Percentiles rank a stretch among this genome's conserved stretches.
phyloP scores from a whole-genome alignment of 2,113 vertebrate species.

The Ammodytes dubius region DNA sequence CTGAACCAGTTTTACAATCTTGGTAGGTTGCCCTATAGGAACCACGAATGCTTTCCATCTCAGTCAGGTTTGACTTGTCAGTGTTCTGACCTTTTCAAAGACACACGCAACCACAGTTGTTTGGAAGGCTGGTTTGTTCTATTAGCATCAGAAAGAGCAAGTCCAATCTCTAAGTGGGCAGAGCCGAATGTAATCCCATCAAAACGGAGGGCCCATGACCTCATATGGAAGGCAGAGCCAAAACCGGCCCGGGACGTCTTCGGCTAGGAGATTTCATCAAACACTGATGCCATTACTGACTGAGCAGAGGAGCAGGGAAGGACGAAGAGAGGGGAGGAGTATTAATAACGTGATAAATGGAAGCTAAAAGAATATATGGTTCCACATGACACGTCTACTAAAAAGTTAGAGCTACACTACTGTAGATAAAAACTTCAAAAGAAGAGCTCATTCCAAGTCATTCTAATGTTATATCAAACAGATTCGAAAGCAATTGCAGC shows the following conservation, averaged over 20 bases:
- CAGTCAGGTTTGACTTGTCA: conserved; percentile 55
- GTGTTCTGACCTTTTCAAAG: conserved; percentile 64
- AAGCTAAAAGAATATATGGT: neutral
- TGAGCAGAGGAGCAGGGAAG: conserved; percentile 39
- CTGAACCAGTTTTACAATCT: conserved; percentile 6
- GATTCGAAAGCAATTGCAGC: conserved; percentile 29
- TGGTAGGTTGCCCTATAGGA: neutral
- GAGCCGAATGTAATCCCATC: conserved; percentile 83
- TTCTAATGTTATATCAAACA: conserved; percentile 17
- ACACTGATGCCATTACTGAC: conserved; percentile 78
- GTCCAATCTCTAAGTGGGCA: conserved; percentile 84
- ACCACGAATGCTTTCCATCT: conserved; percentile 29
- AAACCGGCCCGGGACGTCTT: conserved; percentile 68
- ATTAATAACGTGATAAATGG: conserved; percentile 16
- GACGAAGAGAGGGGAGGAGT: conserved; percentile 18
- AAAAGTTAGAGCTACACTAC: neutral
- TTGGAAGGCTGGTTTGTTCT: conserved; percentile 61
- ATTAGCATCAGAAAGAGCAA: conserved; percentile 75
- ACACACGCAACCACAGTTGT: conserved; percentile 28
- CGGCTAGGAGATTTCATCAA: conserved; percentile 83
- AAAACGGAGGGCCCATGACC: conserved; percentile 80
- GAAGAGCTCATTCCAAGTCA: conserved; percentile 2
- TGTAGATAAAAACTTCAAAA: conserved; percentile 15
- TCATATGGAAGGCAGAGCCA: conserved; percentile 76
- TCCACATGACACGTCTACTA: neutral